Conservation (phyloP, 2,888 invertebrate species). For the Trachelus tabidus region DNA sequence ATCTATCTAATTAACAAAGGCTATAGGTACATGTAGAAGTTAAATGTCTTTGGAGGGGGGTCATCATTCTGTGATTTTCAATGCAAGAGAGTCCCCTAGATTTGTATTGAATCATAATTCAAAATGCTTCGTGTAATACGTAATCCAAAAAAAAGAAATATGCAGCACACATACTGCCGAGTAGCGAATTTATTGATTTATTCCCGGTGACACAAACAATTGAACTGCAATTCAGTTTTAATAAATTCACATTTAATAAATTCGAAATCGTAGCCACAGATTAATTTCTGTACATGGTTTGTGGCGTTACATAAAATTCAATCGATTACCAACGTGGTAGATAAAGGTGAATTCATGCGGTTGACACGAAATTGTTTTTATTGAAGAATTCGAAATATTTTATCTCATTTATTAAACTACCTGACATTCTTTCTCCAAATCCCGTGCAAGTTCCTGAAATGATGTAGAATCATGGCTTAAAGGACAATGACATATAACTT, state of each 20-base stretch:
- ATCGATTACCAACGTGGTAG: no score
- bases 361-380: background rate
- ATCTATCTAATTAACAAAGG: no score
- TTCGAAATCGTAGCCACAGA: background rate
- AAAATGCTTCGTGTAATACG: no score
- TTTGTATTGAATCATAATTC: no score
- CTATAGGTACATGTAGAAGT: no score
- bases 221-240: background rate
- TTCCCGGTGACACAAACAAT: background rate
- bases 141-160: no score
- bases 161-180: background rate
- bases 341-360: no score
- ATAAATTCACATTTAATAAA: background rate
- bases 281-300: background rate
- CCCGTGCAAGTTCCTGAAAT: background rate
- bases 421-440: background rate
- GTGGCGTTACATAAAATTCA: background rate
- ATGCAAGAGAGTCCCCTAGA: no score
- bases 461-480: background rate
- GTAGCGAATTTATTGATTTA: background rate
- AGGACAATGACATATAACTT: background rate
- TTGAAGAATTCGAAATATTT: background rate
- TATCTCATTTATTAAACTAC: background rate
- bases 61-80: no score
- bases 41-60: no score